These are phyloP conservation scores for Maccullochella peelii DNA, from an alignment of 2,113 vertebrate species.

Conservation along the genomic window DNA sequence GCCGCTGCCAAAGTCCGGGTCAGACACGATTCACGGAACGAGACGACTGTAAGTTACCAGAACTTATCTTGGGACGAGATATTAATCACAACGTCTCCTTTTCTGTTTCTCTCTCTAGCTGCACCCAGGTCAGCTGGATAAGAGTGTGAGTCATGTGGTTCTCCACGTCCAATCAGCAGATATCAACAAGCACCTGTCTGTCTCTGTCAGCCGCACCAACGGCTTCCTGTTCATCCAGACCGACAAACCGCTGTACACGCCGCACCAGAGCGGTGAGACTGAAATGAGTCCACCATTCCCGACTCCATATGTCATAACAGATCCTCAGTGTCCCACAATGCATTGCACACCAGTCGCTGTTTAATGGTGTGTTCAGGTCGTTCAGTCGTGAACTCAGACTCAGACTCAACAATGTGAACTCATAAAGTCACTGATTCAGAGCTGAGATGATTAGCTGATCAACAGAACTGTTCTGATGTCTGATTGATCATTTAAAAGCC, in stretches of 20 bases:
- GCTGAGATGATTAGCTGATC: too few species aligned
- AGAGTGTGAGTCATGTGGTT: conserved; percentile 77
- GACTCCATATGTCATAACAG: too few species aligned
- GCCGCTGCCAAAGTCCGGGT: conserved; percentile 83
- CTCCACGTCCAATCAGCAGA: conserved; percentile 85
- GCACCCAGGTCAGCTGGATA: conserved; percentile 79
- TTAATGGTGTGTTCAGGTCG: background rate
- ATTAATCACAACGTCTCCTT: background rate
- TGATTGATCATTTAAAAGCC: too few species aligned
- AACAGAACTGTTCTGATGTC: too few species aligned
- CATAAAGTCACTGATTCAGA: too few species aligned
- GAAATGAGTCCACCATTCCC: background rate
- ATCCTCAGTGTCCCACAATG: conserved; percentile 3
- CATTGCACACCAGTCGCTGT: background rate
- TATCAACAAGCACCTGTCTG: conserved; percentile 82
- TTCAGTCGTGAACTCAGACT: background rate
- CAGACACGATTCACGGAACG: conserved; percentile 25
- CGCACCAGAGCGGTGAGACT: conserved; percentile 88
- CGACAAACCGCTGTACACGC: conserved; percentile 94
- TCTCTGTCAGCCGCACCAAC: conserved; percentile 87
- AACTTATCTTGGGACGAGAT: fast-evolving
- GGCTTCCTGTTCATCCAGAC: conserved; percentile 94
- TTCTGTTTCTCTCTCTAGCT: conserved; percentile 79
- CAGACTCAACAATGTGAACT: too few species aligned
- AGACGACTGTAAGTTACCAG: too few species aligned